Evolutionary conservation across 2,888 invertebrate genomes (phyloP), one percentile per base, ranked within the genome.

Genomic region (Rhagonycha lutea): DNA sequence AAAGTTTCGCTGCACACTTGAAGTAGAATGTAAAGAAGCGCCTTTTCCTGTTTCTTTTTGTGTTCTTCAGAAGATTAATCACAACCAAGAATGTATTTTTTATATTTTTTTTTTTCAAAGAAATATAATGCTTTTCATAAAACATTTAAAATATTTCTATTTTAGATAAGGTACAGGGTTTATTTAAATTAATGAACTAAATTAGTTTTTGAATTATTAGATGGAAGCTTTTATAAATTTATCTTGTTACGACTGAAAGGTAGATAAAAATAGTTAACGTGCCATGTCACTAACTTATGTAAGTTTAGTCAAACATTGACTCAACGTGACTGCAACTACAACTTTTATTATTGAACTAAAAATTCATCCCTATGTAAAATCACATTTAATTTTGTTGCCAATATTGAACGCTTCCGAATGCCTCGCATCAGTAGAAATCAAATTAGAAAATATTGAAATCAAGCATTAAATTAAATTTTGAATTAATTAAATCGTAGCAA

Each of bases 391-490:
- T 47, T 47, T n/a, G n/a, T 47, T 47, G 5, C n/a, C 2, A 7
- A 47, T 47, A n/a, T 47, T 47, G 47, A 47, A 47, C n/a, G 47
- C 47, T n/a, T n/a, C 7, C n/a, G 8, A 47, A 7, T 47, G 47
- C 7, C 7, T 7, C n/a, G 47, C 47, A 47, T n/a, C 47, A 47
- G n/a, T 47, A n/a, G 47, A 24, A 65, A 72, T 72, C 47, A 69
- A 69, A 75, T 75, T 75, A 69, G 18, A 69, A 75, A 72, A 75
- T 75, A 69, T 72, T 63, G 75, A 75, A 75, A 75, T 75, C 72
- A 72, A 69, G 75, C 75, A 75, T 72, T 75, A 75, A 75, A 75
- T 75, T 75, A 72, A 47, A 72, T 75, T 72, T 72, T 32, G 61
- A 62, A 65, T 75, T 75, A 75, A 75, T 72, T 72, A 75, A 72